A percentile compares a stretch with the other conserved stretches of the same genome.
Evolutionary conservation across 2,888 invertebrate genomes (phyloP).

Genomic region (Amiota communis): DNA sequence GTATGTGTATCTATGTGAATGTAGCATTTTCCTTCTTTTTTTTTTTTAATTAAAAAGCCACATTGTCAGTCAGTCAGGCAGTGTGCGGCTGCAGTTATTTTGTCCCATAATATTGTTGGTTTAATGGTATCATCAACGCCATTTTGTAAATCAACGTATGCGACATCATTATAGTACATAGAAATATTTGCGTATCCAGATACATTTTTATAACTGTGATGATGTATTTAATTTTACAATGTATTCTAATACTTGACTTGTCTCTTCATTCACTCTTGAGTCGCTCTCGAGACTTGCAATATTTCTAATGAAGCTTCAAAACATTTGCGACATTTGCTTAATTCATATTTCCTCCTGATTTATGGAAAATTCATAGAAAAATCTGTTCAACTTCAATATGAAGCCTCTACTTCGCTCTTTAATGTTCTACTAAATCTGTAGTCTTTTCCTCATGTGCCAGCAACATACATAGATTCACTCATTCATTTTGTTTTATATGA

Average conservation of each 20-base stretch:
- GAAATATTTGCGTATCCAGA: too few species aligned
- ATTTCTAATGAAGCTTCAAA: slow-evolving; percentile 18
- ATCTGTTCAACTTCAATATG: too few species aligned
- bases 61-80: background rate
- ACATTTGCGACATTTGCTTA: background rate
- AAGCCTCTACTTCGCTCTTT: too few species aligned
- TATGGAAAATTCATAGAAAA: too few species aligned
- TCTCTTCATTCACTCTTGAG: background rate
- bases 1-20: slow-evolving; percentile 6
- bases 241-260: background rate
- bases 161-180: slow-evolving; percentile 8
- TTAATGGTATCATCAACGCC: slow-evolving; percentile 60
- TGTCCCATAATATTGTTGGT: slow-evolving; percentile 15
- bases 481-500: slow-evolving; percentile 39
- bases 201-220: too few species aligned
- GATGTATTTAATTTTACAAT: too few species aligned
- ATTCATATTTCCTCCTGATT: too few species aligned
- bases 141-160: slow-evolving; percentile 66
- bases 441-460: slow-evolving; percentile 33
- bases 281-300: background rate
- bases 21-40: slow-evolving; percentile 39
- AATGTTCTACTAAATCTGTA: too few species aligned
- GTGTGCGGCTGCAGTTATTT: slow-evolving; percentile 10
- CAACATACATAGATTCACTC: slow-evolving; percentile 30
- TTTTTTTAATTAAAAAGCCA: slow-evolving; percentile 64